A percentile compares a stretch with the other conserved stretches of the same genome.
Conservation (phyloP, 2,888 invertebrate species). For the Stenodema calcarata region DNA sequence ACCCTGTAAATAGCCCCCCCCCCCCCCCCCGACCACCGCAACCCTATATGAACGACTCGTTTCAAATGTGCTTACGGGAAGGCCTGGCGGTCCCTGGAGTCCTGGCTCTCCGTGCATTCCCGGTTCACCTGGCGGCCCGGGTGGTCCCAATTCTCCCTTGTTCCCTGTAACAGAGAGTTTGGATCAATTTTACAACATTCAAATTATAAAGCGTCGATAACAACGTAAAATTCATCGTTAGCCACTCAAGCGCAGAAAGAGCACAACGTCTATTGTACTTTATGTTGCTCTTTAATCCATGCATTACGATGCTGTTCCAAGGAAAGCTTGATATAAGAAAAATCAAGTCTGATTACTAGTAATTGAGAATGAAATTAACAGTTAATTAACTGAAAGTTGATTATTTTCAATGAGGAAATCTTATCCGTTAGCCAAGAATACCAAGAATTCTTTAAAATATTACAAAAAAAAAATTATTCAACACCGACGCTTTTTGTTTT, state of each 20-base stretch:
- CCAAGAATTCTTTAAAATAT: no score
- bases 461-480: no score
- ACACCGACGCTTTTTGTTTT: no score
- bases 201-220: not conserved
- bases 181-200: not conserved
- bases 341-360: no score
- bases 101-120: conserved; percentile 82
- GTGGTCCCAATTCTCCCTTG: conserved; percentile 76
- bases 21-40: no score
- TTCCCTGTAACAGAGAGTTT: conserved; percentile 48
- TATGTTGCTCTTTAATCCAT: not conserved
- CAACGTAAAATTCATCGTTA: not conserved
- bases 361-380: not conserved
- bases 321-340: not conserved
- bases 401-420: not conserved
- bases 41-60: no score
- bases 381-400: not conserved
- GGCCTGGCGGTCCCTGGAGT: conserved; percentile 85
- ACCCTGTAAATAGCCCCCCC: no score
- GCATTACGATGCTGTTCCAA: not conserved
- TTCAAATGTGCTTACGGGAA: conserved; percentile 68
- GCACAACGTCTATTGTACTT: not conserved
- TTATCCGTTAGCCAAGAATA: not conserved
- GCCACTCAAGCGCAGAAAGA: not conserved
- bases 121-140: conserved; percentile 76